Evolutionary conservation across 2,797 vertebrate genomes (phyloP), one percentile per base, ranked within the genome.

Genomic region (Coluber constrictor): DNA sequence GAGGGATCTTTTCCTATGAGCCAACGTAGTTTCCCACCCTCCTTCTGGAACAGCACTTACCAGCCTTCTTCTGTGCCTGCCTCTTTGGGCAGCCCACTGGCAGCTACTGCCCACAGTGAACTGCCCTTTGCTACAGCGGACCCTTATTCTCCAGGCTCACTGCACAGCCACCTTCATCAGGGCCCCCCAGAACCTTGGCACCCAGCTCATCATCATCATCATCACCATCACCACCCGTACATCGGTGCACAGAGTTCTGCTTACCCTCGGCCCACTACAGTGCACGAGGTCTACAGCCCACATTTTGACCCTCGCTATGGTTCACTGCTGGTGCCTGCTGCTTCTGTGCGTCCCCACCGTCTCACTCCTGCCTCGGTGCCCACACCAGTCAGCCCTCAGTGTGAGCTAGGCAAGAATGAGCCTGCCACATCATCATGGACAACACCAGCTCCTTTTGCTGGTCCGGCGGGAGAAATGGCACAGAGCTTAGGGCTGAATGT

Each of bases 21-120:
- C 96, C 99, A 99, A 97, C 98, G 99, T 93, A 99, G 98, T 96
- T 99, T 99, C 96, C 99, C 99, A 0, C 98, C 99, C 0, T 99
- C 99, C 13, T 99, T 99, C 98, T 99, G 99, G 99, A 99, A 99
- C 98, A 99, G 99, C 94, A 97, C 99, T 0, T 99, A 99, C 97
- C 99, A 99, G 97, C 98, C 98, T 3, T 97, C 98, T 0, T 94
- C 96, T 29, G 98, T 98, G 56, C 96, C 98, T 66, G 97, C 99
- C 3, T 95, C 98, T 0, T 97, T 99, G 87, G 97, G 98, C 97
- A 97, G 98, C 61, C 96, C 98, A 27, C 96, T 99, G 93, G 98
- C 98, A 0, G 97, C 98, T 2, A 97, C 98, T 0, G 97, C 98
- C 70, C 99, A 99, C 97, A 96, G 98, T 0, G 99, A 99, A 96